These are phyloP conservation scores for Erebia ligea DNA, from an alignment of 2,888 invertebrate species.

Conservation along the genomic window DNA sequence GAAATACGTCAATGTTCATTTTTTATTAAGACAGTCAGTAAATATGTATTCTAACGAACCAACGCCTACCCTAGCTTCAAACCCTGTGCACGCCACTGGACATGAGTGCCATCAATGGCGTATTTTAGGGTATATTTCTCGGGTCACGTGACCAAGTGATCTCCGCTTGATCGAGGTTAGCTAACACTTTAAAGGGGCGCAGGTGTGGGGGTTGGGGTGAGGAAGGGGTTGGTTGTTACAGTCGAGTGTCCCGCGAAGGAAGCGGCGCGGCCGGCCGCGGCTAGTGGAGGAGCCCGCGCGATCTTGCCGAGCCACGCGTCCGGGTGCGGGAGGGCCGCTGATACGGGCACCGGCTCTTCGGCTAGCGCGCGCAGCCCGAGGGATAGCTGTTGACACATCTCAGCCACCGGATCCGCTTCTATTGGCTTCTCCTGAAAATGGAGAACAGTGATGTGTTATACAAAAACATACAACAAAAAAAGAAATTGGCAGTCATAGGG, in stretches of 20 bases:
- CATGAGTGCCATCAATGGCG: too few relatives aligned
- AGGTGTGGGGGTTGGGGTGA: conserved; percentile 49
- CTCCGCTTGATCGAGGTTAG: too few relatives aligned
- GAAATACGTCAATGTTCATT: too few relatives aligned
- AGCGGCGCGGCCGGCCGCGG: conserved; percentile 66
- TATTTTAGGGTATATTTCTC: too few relatives aligned
- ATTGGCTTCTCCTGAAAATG: conserved; percentile 41
- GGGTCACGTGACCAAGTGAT: too few relatives aligned
- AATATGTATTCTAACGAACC: too few relatives aligned
- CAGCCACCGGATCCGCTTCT: conserved; percentile 84
- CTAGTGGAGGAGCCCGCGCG: conserved; percentile 79
- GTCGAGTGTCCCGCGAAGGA: conserved; percentile 61
- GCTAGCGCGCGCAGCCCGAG: conserved; percentile 89
- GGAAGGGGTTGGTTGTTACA: conserved; percentile 56
- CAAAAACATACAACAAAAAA: too few relatives aligned
- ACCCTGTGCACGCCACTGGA: too few relatives aligned
- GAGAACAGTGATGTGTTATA: too few relatives aligned
- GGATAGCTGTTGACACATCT: conserved; percentile 91
- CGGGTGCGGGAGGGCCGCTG: conserved; percentile 86
- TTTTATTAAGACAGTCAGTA: too few relatives aligned
- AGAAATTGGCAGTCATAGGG: too few relatives aligned
- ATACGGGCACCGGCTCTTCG: conserved; percentile 69
- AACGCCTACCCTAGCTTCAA: too few relatives aligned
- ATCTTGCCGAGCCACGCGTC: conserved; percentile 93
- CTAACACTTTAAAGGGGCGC: conserved; percentile 30